These are phyloP conservation scores for Plebejus anna DNA, from an alignment of 2,888 invertebrate species.

Conservation along the genomic window DNA sequence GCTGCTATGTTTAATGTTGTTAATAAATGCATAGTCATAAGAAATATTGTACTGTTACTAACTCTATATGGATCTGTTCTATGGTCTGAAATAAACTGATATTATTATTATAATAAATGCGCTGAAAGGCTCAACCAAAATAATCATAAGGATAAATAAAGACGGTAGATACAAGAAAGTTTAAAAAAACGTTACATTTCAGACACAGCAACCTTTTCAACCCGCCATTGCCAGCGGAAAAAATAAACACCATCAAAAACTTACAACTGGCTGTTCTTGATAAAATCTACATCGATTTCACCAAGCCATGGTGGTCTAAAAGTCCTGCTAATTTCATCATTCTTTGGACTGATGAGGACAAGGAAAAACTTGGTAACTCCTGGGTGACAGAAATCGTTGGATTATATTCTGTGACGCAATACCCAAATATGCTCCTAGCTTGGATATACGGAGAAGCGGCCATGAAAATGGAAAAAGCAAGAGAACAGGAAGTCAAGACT, in stretches of 20 bases:
- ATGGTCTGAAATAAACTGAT: too few relatives aligned
- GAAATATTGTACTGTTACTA: too few relatives aligned
- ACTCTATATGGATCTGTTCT: too few relatives aligned
- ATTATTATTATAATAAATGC: too few relatives aligned
- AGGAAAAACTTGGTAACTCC: conserved; percentile 60
- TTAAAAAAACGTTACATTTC: conserved; percentile 16
- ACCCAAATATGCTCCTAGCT: conserved; percentile 81
- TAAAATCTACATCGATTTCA: conserved; percentile 86
- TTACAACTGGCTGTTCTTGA: conserved; percentile 83
- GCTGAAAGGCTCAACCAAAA: too few relatives aligned
- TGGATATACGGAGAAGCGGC: conserved; percentile 85
- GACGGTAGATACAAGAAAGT: too few relatives aligned
- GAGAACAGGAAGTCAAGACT: conserved; percentile 71
- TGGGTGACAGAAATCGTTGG: conserved; percentile 83
- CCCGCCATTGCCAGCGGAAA: conserved; percentile 77
- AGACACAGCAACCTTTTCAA: conserved; percentile 77
- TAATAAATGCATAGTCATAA: too few relatives aligned
- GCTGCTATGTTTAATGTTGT: too few relatives aligned
- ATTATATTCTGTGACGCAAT: conserved; percentile 80
- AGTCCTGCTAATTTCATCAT: conserved; percentile 70
- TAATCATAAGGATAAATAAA: too few relatives aligned
- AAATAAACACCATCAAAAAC: conserved; percentile 78
- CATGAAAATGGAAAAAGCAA: conserved; percentile 78
- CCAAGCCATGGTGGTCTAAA: conserved; percentile 82
- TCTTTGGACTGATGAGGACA: conserved; percentile 79